These are phyloP conservation scores for Calliopum simillimum DNA, from an alignment of 2,888 invertebrate genomes.

Conservation along the genomic window DNA sequence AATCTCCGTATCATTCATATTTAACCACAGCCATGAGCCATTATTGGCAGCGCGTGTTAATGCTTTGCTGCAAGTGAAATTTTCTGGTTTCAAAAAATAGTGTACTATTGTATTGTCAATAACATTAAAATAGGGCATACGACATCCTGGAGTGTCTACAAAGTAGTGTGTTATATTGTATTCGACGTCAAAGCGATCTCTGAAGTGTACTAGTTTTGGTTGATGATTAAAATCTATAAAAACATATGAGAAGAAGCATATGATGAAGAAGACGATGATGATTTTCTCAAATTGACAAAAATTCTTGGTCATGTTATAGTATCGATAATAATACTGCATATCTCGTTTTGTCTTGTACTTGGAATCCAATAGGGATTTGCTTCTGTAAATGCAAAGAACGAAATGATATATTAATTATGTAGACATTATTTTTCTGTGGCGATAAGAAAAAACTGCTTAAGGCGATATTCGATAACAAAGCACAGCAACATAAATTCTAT, in stretches of 20 bases:
- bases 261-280: conserved; percentile 57
- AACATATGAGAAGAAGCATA: conserved; percentile 63
- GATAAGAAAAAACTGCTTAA: too few species aligned
- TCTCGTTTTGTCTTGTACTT: conserved; percentile 65
- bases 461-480: too few species aligned
- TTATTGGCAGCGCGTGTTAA: conserved; percentile 54
- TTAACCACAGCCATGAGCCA: conserved; percentile 52
- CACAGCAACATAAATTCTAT: too few species aligned
- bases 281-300: conserved; percentile 61
- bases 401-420: neutral
- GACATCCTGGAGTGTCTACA: conserved; percentile 64
- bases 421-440: too few species aligned
- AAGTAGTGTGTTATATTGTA: conserved; percentile 62
- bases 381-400: conserved; percentile 46
- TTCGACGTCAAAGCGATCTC: conserved; percentile 61
- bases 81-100: conserved; percentile 57
- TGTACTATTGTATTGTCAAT: conserved; percentile 60
- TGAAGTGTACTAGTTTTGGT: conserved; percentile 58
- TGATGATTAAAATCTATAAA: conserved; percentile 64
- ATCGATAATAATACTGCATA: conserved; percentile 61
- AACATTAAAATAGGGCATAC: conserved; percentile 65
- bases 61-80: conserved; percentile 56
- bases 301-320: conserved; percentile 58
- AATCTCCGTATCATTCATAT: conserved; percentile 56
- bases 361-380: conserved; percentile 62